Percentiles rank a stretch among this genome's conserved stretches.
These are phyloP conservation scores for Sus cebifrons DNA, from an alignment of 2,797 vertebrate species.

Conservation along the genomic window DNA sequence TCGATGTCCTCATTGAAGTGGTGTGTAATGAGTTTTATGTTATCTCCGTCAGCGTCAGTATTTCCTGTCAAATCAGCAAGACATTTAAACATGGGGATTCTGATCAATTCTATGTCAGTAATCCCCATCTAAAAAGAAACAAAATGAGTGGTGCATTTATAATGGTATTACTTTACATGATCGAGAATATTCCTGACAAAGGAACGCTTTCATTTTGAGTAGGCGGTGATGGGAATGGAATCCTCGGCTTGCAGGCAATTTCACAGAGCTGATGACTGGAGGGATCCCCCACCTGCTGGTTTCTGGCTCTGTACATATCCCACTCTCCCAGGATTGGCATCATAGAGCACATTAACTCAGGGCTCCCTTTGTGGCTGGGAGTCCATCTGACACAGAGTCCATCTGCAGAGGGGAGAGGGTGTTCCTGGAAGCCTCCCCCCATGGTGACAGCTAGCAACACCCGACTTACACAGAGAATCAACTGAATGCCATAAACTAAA, in stretches of 20 bases:
- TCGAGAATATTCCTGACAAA: constrained; percentile 65
- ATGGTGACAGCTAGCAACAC: neutral
- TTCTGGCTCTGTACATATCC: neutral
- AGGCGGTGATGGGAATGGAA: neutral
- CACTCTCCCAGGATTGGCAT: neutral
- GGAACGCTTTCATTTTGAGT: constrained; percentile 57
- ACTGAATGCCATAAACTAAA: too few species aligned
- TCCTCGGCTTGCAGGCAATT: neutral
- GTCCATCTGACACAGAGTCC: neutral
- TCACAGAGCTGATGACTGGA: neutral
- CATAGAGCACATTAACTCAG: rapidly evolving
- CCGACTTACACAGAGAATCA: neutral
- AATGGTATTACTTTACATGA: constrained; percentile 76
- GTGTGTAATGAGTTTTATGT: constrained; percentile 78
- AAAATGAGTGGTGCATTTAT: constrained; percentile 69
- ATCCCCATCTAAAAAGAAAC: constrained; percentile 78
- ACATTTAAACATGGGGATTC: constrained; percentile 76
- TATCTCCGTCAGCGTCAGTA: constrained; percentile 75
- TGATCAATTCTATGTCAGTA: constrained; percentile 79
- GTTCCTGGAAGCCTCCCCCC: neutral
- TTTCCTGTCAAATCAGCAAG: constrained; percentile 82
- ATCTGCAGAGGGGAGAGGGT: too few species aligned
- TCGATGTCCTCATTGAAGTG: constrained; percentile 74
- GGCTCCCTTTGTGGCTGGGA: neutral
- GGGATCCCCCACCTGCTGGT: neutral